Conservation (phyloP, 2,113 vertebrate species). For the Pimephales promelas region DNA sequence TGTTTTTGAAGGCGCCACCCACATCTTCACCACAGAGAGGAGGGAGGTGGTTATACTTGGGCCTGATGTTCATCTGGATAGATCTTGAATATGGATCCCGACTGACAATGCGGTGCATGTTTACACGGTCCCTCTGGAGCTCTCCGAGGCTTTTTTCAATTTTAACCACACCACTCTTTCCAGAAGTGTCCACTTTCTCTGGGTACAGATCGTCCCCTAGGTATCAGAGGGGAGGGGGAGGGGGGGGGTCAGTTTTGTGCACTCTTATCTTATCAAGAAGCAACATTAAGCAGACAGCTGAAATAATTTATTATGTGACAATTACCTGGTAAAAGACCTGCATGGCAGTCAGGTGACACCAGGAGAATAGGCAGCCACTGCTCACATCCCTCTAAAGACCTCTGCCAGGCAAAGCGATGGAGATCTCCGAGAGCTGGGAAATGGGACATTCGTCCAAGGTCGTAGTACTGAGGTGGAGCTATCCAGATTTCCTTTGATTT, state of each 20-base stretch:
- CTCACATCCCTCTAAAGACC: constrained; percentile 80
- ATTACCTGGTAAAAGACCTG: constrained; percentile 74
- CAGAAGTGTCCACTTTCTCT: constrained; percentile 42
- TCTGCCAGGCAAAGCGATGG: constrained; percentile 75
- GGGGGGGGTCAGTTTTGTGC: too few species aligned
- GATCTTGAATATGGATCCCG: constrained; percentile 54
- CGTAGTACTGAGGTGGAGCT: constrained; percentile 90
- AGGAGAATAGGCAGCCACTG: constrained; percentile 76
- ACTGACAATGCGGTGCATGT: constrained; percentile 67
- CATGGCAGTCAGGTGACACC: constrained; percentile 33
- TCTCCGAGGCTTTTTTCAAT: constrained; percentile 53
- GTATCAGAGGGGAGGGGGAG: background rate
- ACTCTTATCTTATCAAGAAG: background rate
- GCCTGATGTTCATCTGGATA: constrained; percentile 69
- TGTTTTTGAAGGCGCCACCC: background rate
- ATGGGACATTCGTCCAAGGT: constrained; percentile 82
- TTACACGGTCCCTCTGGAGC: constrained; percentile 42
- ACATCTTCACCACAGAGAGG: constrained; percentile 54
- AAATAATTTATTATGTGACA: background rate
- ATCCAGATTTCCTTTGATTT: constrained; percentile 77
- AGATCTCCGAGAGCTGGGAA: constrained; percentile 77
- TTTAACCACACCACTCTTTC: background rate
- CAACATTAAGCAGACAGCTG: background rate
- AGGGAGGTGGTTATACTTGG: constrained; percentile 74
- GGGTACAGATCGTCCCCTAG: constrained; percentile 74